Evolutionary conservation across 2,888 invertebrate species (phyloP).

Genomic region (Sisyra terminalis): DNA sequence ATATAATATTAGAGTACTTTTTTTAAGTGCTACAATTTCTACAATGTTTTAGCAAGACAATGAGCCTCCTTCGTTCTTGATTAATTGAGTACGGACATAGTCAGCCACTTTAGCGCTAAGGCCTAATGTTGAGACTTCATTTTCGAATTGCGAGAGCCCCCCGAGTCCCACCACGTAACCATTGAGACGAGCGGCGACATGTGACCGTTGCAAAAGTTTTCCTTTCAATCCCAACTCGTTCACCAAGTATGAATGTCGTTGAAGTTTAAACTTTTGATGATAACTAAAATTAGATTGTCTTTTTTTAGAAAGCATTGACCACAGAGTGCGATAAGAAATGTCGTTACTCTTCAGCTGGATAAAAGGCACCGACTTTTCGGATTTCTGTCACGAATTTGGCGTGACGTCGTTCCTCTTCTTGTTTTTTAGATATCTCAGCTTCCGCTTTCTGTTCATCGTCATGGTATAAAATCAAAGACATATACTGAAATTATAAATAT

Average conservation of each 20-base stretch:
- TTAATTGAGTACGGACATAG: slow-evolving; percentile 52
- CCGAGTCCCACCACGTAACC: slow-evolving; percentile 74
- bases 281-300: slow-evolving; percentile 47
- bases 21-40: too few species aligned
- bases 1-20: too few species aligned
- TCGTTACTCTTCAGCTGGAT: slow-evolving; percentile 86
- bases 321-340: too few species aligned
- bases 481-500: slow-evolving; percentile 45
- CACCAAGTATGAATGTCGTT: slow-evolving; percentile 63
- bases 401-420: slow-evolving; percentile 32
- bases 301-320: too few species aligned
- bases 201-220: slow-evolving; percentile 54
- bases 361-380: slow-evolving; percentile 63
- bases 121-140: slow-evolving; percentile 48
- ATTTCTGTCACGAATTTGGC: slow-evolving; percentile 60
- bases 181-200: slow-evolving; percentile 70
- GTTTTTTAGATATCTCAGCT: slow-evolving; percentile 47
- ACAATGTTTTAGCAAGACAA: slow-evolving; percentile 59
- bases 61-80: slow-evolving; percentile 58
- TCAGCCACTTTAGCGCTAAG: slow-evolving; percentile 55
- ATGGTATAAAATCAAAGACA: slow-evolving; percentile 80
- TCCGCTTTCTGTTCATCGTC: slow-evolving; percentile 64
- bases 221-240: slow-evolving; percentile 47
- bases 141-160: slow-evolving; percentile 52
- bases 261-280: slow-evolving; percentile 89